Percentiles rank a stretch among this genome's conserved stretches.
Evolutionary conservation across 2,113 vertebrate species (phyloP).

Genomic region (Elanus axillaris): DNA sequence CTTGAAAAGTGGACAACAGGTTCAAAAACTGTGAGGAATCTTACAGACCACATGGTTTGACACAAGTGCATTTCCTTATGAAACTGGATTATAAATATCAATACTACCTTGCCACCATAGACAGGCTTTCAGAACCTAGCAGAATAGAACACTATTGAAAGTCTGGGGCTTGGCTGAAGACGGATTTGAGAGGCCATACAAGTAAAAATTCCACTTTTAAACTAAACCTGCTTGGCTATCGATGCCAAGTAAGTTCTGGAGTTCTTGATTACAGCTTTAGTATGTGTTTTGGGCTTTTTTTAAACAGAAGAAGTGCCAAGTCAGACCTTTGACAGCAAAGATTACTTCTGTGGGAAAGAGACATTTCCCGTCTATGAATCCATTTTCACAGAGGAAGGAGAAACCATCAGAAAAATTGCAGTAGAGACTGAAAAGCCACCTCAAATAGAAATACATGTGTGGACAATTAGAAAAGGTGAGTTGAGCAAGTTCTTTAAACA

Average conservation of each 20-base stretch:
- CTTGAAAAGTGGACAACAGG: neutral
- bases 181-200: neutral
- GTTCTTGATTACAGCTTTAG: neutral
- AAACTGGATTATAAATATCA: neutral
- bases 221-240: neutral
- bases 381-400: conserved; percentile 68
- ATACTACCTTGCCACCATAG: neutral
- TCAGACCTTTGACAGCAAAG: conserved; percentile 72
- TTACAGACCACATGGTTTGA: neutral
- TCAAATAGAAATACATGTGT: conserved; percentile 77
- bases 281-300: conserved; percentile 11
- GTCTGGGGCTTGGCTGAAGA: neutral
- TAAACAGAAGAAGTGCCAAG: conserved; percentile 73
- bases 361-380: conserved; percentile 79
- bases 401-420: conserved; percentile 79
- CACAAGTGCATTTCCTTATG: neutral
- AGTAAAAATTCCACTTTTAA: neutral
- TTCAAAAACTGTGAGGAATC: neutral
- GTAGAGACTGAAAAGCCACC: conserved; percentile 74
- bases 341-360: conserved; percentile 79
- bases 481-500: neutral
- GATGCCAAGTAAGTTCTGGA: neutral
- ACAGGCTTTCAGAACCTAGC: neutral
- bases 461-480: conserved; percentile 80
- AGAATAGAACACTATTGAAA: neutral